Conservation (phyloP, 2,888 invertebrate species). For the Rambutsinella grinnellia region DNA sequence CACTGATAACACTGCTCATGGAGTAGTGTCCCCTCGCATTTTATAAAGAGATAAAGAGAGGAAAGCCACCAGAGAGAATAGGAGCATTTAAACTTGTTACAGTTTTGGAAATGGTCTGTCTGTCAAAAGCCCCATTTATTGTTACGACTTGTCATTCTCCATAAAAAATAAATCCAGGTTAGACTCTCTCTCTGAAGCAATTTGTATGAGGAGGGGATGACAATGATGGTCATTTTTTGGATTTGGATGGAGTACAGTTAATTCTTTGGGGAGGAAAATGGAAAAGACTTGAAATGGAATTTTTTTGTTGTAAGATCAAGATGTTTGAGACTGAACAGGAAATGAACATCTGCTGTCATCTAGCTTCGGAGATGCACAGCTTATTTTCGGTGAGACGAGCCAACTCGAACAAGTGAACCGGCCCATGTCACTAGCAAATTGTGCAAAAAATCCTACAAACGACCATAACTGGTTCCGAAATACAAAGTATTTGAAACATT, state of each 20-base stretch:
- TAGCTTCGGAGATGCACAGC: not conserved
- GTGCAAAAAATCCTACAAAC: too few species aligned
- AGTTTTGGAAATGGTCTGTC: not conserved
- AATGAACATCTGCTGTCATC: too few species aligned
- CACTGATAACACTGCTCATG: not conserved
- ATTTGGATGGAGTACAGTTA: too few species aligned
- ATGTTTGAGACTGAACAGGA: too few species aligned
- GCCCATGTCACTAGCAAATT: too few species aligned
- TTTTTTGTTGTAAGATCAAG: too few species aligned
- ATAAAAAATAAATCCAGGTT: conserved; percentile 8
- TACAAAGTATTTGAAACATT: too few species aligned
- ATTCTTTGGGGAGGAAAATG: too few species aligned
- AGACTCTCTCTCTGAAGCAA: not conserved
- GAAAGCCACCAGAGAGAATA: not conserved
- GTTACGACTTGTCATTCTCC: conserved; percentile 8
- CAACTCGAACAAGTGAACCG: too few species aligned
- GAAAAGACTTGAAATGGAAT: too few species aligned
- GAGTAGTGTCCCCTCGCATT: not conserved
- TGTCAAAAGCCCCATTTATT: conserved; percentile 1
- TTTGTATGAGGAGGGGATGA: not conserved
- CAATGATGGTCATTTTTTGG: not conserved
- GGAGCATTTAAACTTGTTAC: conserved; percentile 10
- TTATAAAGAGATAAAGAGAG: not conserved
- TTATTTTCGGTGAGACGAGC: too few species aligned
- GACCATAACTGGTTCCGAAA: too few species aligned